Conservation (phyloP, 2,888 invertebrate species). For the Cryptus viduatorius region DNA sequence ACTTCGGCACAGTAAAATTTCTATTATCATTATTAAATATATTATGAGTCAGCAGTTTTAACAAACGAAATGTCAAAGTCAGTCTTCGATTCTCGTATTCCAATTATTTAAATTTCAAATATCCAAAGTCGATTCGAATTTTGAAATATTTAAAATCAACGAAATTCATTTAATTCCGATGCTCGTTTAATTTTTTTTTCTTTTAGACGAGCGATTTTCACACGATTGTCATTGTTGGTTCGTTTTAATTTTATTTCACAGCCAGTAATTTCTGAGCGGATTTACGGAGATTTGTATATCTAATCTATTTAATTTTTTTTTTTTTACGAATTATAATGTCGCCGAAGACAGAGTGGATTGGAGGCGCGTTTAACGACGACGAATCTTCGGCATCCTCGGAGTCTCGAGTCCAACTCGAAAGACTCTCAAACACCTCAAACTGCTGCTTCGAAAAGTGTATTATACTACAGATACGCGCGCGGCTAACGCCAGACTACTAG, state of each 20-base stretch:
- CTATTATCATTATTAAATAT: constrained; percentile 9
- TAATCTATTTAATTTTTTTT: neutral
- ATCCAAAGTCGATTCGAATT: neutral
- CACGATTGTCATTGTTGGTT: constrained; percentile 3
- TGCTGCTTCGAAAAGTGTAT: constrained; percentile 78
- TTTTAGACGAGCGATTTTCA: neutral
- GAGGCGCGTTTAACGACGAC: constrained; percentile 17
- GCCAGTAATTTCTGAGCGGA: constrained; percentile 4
- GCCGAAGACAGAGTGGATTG: neutral
- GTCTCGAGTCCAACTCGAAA: constrained; percentile 31
- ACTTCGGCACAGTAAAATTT: constrained; percentile 26
- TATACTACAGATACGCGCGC: constrained; percentile 76
- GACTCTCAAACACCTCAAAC: constrained; percentile 41
- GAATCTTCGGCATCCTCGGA: constrained; percentile 34
- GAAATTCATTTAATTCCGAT: neutral
- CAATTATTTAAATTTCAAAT: neutral
- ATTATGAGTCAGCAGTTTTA: constrained; percentile 9
- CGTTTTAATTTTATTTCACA: neutral
- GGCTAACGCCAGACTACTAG: constrained; percentile 83
- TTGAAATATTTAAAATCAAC: neutral
- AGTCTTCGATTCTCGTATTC: constrained; percentile 48
- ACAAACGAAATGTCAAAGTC: constrained; percentile 34
- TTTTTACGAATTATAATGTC: constrained; percentile 5
- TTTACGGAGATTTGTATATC: neutral
- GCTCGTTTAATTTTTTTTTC: neutral